A percentile compares a stretch with the other conserved stretches of the same genome.
These are phyloP conservation scores for Rhimphoctona megacephalus DNA, from an alignment of 2,888 invertebrate species.

Conservation along the genomic window DNA sequence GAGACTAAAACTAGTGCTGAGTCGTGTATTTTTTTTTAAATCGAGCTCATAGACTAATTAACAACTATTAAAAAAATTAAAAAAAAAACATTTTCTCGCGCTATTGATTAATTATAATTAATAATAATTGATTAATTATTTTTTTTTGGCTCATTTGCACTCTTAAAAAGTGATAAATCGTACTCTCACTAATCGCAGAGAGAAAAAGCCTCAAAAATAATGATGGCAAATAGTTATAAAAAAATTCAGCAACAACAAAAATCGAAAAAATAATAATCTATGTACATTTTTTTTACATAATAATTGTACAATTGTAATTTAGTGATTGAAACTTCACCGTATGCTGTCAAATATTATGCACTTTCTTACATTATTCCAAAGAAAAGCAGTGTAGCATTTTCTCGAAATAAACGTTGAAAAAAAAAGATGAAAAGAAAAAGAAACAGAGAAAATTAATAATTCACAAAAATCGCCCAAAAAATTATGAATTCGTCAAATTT, in stretches of 20 bases:
- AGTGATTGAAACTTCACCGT: slow-evolving; percentile 74
- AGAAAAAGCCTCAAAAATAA: slow-evolving; percentile 13
- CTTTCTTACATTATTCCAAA: slow-evolving; percentile 81
- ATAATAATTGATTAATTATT: slow-evolving; percentile 47
- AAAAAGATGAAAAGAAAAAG: slow-evolving; percentile 12
- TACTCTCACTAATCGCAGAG: slow-evolving; percentile 2
- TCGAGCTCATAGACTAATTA: slow-evolving; percentile 34
- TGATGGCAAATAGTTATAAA: slow-evolving; percentile 11
- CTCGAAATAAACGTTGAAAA: slow-evolving; percentile 78
- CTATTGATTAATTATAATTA: slow-evolving; percentile 42
- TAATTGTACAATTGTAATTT: slow-evolving; percentile 81
- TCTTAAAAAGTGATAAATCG: slow-evolving; percentile 38
- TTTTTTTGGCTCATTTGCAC: slow-evolving; percentile 51
- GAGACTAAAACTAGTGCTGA: slow-evolving; percentile 24
- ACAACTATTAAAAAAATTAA: slow-evolving; percentile 7
- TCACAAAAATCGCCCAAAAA: background rate
- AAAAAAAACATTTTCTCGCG: slow-evolving; percentile 45
- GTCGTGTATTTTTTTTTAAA: slow-evolving; percentile 14
- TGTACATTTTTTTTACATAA: slow-evolving; percentile 80
- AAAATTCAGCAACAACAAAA: slow-evolving; percentile 14
- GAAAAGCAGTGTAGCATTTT: slow-evolving; percentile 81
- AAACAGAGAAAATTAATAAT: slow-evolving; percentile 22
- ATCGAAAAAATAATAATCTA: slow-evolving; percentile 68
- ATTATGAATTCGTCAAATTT: background rate
- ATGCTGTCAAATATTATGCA: slow-evolving; percentile 77